These are phyloP conservation scores for Drosophila niveifrons DNA, from an alignment of 2,888 invertebrate species.

Conservation along the genomic window DNA sequence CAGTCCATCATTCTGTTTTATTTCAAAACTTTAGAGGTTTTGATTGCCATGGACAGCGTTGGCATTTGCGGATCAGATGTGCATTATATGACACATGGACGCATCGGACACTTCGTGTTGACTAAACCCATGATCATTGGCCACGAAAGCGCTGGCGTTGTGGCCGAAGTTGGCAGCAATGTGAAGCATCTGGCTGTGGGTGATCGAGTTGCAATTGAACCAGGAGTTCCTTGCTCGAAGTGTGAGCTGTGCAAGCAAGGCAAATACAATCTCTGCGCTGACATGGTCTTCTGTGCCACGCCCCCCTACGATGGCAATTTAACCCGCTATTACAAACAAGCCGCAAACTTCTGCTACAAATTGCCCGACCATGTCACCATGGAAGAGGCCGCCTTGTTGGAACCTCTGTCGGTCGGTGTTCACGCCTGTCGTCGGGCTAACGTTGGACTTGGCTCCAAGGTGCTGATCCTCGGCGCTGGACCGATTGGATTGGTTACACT, in stretches of 20 bases:
- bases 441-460: conserved; percentile 89
- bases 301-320: conserved; percentile 97
- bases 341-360: conserved; percentile 95
- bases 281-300: conserved; percentile 96
- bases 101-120: conserved; percentile 94
- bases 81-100: conserved; percentile 94
- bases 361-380: conserved; percentile 95
- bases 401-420: conserved; percentile 97
- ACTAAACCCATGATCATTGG: conserved; percentile 97
- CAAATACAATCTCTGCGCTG: conserved; percentile 95
- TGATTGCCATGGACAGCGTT: conserved; percentile 94
- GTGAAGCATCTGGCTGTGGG: conserved; percentile 91
- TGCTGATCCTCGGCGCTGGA: conserved; percentile 93
- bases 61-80: conserved; percentile 99
- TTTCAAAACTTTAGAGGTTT: conserved; percentile 80
- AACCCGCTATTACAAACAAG: conserved; percentile 94
- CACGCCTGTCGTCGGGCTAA: conserved; percentile 95
- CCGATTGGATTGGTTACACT: conserved; percentile 95
- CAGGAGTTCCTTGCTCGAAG: conserved; percentile 94
- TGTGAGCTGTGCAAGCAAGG: conserved; percentile 95
- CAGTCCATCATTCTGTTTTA: too few species aligned
- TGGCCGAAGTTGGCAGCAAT: conserved; percentile 90
- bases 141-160: conserved; percentile 95
- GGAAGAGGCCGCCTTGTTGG: conserved; percentile 97
- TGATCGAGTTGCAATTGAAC: conserved; percentile 97